These are phyloP conservation scores for Malacoctenus gilli DNA, from an alignment of 2,797 vertebrate genomes.

Conservation along the genomic window DNA sequence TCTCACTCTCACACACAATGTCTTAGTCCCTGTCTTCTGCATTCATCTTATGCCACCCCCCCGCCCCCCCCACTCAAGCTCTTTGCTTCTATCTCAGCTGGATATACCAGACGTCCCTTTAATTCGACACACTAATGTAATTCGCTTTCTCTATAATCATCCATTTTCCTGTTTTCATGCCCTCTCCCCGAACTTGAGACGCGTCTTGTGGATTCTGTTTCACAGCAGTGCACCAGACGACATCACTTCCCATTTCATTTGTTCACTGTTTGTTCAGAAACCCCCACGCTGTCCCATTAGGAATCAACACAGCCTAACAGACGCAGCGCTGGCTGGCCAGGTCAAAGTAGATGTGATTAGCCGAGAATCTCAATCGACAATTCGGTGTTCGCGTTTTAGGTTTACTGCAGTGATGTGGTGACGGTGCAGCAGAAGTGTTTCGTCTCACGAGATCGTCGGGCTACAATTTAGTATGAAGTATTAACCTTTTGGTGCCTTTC, in stretches of 20 bases:
- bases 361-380: conserved; percentile 17
- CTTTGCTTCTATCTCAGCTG: conserved; percentile 70
- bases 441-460: no score
- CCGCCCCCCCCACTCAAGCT: conserved; percentile 55
- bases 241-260: conserved; percentile 69
- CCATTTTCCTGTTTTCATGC: conserved; percentile 76
- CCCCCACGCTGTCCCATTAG: conserved; percentile 46
- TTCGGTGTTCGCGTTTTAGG: conserved; percentile 41
- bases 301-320: conserved; percentile 54
- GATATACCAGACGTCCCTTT: conserved; percentile 76
- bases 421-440: no score
- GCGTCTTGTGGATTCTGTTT: conserved; percentile 70
- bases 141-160: conserved; percentile 75
- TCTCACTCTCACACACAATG: conserved; percentile 59
- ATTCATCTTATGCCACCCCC: conserved; percentile 67
- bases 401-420: not conserved
- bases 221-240: conserved; percentile 68
- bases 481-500: no score
- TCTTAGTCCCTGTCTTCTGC: conserved; percentile 67
- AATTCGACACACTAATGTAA: conserved; percentile 78
- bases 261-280: conserved; percentile 71
- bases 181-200: conserved; percentile 72
- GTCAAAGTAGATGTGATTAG: conserved; percentile 56
- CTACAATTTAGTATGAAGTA: no score
- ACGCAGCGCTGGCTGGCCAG: conserved; percentile 47